Conservation (phyloP, 2,888 invertebrate genomes). For the Microplitis deprimator region DNA sequence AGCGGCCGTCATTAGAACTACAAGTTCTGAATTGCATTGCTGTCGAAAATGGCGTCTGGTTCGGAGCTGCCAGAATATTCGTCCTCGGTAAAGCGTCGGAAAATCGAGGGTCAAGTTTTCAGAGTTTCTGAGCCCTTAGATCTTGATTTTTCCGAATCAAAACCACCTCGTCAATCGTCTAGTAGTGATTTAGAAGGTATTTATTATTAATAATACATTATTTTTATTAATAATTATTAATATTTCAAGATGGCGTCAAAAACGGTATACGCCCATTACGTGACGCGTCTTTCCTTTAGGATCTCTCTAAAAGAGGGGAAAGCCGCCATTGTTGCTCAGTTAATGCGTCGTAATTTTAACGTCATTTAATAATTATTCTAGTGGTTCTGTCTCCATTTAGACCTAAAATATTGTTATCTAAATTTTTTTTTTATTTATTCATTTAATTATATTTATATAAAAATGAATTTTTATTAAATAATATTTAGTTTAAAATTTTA, state of each 20-base stretch:
- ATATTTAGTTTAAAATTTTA: slow-evolving; percentile 49
- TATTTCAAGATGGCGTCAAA: slow-evolving; percentile 66
- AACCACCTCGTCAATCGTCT: slow-evolving; percentile 53
- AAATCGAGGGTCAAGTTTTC: slow-evolving; percentile 63
- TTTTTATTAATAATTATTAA: slow-evolving; percentile 56
- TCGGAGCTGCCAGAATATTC: slow-evolving; percentile 69
- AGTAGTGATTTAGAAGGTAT: slow-evolving; percentile 67
- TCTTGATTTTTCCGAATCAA: slow-evolving; percentile 58
- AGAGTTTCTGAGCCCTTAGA: slow-evolving; percentile 52
- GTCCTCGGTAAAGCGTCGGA: slow-evolving; percentile 69
- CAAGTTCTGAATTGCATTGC: slow-evolving; percentile 59
- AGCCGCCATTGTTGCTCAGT: slow-evolving; percentile 64
- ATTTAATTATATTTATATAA: not conserved
- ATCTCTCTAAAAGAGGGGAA: slow-evolving; percentile 47
- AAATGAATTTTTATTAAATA: not conserved
- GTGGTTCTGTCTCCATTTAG: not conserved
- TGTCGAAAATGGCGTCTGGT: slow-evolving; percentile 71
- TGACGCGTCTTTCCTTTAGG: slow-evolving; percentile 52
- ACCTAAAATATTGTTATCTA: not conserved
- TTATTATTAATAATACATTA: slow-evolving; percentile 60
- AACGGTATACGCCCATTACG: slow-evolving; percentile 56
- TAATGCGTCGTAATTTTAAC: slow-evolving; percentile 55
- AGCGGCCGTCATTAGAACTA: slow-evolving; percentile 54
- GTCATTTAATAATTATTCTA: slow-evolving; percentile 12
- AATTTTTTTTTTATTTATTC: slow-evolving; percentile 33